Base-by-base conservation (phyloP, 1,140 invertebrate genomes). In the Aplysia californica region DNA sequence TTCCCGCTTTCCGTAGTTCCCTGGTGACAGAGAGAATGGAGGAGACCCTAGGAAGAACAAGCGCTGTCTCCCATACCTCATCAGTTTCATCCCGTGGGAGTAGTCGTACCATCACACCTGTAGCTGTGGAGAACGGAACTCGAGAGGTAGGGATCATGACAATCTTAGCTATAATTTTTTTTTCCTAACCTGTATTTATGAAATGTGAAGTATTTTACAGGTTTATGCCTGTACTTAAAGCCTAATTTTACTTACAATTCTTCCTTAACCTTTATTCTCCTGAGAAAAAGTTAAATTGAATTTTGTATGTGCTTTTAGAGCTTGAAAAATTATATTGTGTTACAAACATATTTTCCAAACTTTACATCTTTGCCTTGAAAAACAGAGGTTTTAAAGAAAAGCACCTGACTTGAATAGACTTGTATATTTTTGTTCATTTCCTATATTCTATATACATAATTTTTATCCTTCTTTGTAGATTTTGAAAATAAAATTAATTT, bases 101-200 rank as follows among this genome's bases (percentile, higher is more conserved):
- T 56, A 82, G 67, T 31, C 68, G 81, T 44, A 84, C 79, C 38
- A 59, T 81, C n/a, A 84, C 83, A 58, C 81, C 83, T 29, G 72
- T 66, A 18, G 35, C 71, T 59, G 56, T 68, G 31, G 67, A 44
- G 5, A 3, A 6, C 3, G 67, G 23, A 26, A 10, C 33, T 35
- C 31, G 64, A 66, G 4, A 66, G 21, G 64, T 66, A 66, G 10
- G n/a, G 26, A n/a, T 61, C 58, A 26, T 61, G 26, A 61, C 10
- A 18, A 10, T 26, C 18, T 6, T 21, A 26, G 10, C 26, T 61
- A 10, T 26, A 29, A 26, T 61, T n/a, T 15, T 50, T 50, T 50
- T 15, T 15, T 50, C 10, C 44, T 15, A 50, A 15, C n/a, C n/a
- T 50, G 10, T 50, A n/a, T 50, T 50, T 10, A 15, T 50, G n/a